These are phyloP conservation scores for Oryzias melastigma DNA, from an alignment of 2,113 vertebrate genomes.

Conservation along the genomic window DNA sequence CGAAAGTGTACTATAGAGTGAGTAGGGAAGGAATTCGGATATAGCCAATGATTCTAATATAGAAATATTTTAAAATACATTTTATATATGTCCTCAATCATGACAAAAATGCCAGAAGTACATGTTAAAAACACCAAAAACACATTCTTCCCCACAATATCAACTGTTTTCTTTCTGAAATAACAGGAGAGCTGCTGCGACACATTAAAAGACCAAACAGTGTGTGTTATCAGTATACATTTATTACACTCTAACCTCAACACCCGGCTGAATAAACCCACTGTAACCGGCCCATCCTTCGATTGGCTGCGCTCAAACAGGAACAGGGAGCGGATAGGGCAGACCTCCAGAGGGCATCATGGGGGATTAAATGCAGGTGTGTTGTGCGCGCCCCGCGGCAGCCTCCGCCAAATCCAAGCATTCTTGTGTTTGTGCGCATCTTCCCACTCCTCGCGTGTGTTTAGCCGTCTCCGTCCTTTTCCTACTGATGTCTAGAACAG, in stretches of 20 bases:
- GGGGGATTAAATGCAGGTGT: slow-evolving; percentile 74
- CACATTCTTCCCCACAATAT: too few species aligned
- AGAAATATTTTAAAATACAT: too few species aligned
- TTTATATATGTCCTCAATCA: too few species aligned
- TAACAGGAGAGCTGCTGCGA: too few species aligned
- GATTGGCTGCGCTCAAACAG: slow-evolving; percentile 54
- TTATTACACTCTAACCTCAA: slow-evolving; percentile 31
- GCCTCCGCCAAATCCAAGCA: slow-evolving; percentile 55
- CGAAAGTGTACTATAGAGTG: too few species aligned
- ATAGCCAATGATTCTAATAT: too few species aligned
- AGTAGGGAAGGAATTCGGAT: too few species aligned
- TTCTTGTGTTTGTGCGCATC: slow-evolving; percentile 35
- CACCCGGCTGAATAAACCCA: slow-evolving; percentile 37
- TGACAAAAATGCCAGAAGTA: too few species aligned
- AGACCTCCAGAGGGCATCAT: slow-evolving; percentile 68
- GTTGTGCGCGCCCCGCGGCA: slow-evolving; percentile 66
- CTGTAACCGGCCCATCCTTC: slow-evolving; percentile 50
- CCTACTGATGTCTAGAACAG: slow-evolving; percentile 78
- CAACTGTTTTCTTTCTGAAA: too few species aligned
- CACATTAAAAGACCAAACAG: slow-evolving; percentile 19
- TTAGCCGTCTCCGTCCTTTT: slow-evolving; percentile 56
- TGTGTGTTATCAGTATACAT: slow-evolving; percentile 15
- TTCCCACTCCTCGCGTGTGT: slow-evolving; percentile 31
- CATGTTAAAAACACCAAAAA: too few species aligned
- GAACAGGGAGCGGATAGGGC: slow-evolving; percentile 55